Base-by-base conservation (phyloP, 2,888 invertebrate genomes). In the Hypselothyrea guttata region DNA sequence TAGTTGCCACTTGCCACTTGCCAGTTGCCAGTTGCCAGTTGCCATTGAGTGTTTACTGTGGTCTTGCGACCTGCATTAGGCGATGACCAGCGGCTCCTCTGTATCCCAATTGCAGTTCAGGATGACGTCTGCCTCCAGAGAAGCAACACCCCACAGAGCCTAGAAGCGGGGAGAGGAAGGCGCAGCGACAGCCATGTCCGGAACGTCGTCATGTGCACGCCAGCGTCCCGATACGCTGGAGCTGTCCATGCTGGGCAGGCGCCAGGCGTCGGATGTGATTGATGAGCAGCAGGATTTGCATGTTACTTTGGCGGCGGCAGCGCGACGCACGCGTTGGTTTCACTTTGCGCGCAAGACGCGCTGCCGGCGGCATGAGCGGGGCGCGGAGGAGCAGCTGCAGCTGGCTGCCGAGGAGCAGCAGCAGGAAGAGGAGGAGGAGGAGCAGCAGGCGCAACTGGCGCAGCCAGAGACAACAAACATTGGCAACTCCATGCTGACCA, bases 201-300 rank as follows among this genome's bases (percentile, higher is more conserved):
- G 34, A 22, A 22, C 2, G 22, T 34, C 60, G 9, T 58, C 33
- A 18, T 35, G 54, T 12, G 22, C 54, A 27, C 76, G 71, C 16
- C 74, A 79, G 64, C 84, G 88, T 54, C 88, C 89, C 54, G 89
- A 89, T 68, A 86, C 87, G 49, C 75, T 91, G 85, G 92, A 92
- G 87, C 82, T 92, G 86, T 91, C 91, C 82, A 91, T 92, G 75
- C 90, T 92, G 66, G 91, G 68, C n/a, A n/a, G n/a, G n/a, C n/a
- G n/a, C n/a, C n/a, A n/a, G 71, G 8, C 42, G 52, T n/a, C 54
- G 47, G 12, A 45, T 4, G 57, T 41, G 15, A 30, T 49, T 4
- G 4, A 4, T 30, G 2, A 37, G 11, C 9, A 15, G 22, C 7
- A 42, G 13, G 28, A 5, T 5, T 22, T 22, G 22, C 22, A 5